A percentile compares a stretch with the other conserved stretches of the same genome.
These are phyloP conservation scores for Drosophila buzzatii DNA, from an alignment of 2,888 invertebrate genomes.

Conservation along the genomic window DNA sequence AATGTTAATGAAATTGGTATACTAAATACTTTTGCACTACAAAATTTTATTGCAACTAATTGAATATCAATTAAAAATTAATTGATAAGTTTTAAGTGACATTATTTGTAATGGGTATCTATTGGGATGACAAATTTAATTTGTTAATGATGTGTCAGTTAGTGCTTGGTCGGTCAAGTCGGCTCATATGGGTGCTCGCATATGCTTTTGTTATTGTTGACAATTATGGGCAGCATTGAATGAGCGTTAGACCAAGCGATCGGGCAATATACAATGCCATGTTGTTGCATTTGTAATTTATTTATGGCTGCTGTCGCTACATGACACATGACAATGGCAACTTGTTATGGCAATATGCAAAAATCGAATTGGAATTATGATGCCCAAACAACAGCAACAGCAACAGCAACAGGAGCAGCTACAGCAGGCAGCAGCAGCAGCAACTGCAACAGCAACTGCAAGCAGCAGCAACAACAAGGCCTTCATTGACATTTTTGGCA, in stretches of 20 bases:
- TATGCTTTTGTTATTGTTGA: constrained; percentile 72
- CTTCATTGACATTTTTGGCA: constrained; percentile 82
- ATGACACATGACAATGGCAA: constrained; percentile 81
- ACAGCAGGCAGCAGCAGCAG: constrained; percentile 28
- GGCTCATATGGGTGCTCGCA: constrained; percentile 41
- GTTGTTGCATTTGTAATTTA: constrained; percentile 76
- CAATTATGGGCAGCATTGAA: constrained; percentile 67
- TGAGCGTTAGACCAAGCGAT: constrained; percentile 45
- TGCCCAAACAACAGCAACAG: constrained; percentile 60
- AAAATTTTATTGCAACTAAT: not conserved
- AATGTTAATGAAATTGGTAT: not conserved
- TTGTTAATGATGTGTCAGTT: constrained; percentile 70
- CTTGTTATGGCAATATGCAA: constrained; percentile 81
- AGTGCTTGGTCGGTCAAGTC: constrained; percentile 53
- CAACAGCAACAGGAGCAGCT: constrained; percentile 23
- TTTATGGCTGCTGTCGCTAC: constrained; percentile 77
- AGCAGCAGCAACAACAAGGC: constrained; percentile 33
- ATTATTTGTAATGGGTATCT: constrained; percentile 7
- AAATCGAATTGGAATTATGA: constrained; percentile 79
- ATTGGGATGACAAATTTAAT: constrained; percentile 44
- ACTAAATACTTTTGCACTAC: not conserved
- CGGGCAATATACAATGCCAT: constrained; percentile 72
- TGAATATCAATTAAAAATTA: not conserved
- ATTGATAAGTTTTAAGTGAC: constrained; percentile 6
- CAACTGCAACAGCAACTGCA: constrained; percentile 17